Evolutionary conservation across 1,140 invertebrate species (phyloP), one percentile per base, ranked within the genome.

Genomic region (Drosophila santomea): DNA sequence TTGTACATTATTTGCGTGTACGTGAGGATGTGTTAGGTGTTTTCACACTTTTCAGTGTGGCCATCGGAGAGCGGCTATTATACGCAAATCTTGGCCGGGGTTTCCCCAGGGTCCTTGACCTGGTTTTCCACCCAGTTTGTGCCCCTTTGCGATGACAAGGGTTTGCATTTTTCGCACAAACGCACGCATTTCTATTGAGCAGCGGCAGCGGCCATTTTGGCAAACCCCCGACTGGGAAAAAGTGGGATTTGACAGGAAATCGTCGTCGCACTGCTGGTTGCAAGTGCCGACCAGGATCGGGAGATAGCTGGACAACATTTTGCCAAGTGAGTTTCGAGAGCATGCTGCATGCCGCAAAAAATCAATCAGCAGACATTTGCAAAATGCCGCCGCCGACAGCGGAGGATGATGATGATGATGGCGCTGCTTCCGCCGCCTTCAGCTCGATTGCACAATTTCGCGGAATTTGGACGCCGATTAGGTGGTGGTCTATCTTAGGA

Each of bases 311-410:
- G 55, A 4, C 14, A 12, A 14, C 4, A 35, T 5, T 4, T n/a
- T 2, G 25, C 47, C 44, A 43, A 23, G 15, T 2, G 14, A 63
- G 25, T 14, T 59, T 23, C 25, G 23, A 35, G 38, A 36, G 59
- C 59, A 56, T 35, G 23, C 39, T 75, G 72, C 82, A 88, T 63
- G 78, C 73, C 73, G 54, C 41, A 86, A 86, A 79, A 81, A 86
- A 86, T 86, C 83, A 86, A 86, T 86, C 79, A 76, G 63, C 83
- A 83, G 83, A 86, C 83, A 88, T 86, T 89, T 86, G 83, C 84
- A 86, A 85, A 86, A 88, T 74, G 78, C 68, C 59, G 68, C 32
- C 62, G 64, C 44, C 36, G 72, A 41, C 36, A 8, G 32, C 32
- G 32, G 32, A 32, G 32, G 32, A 32, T 32, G 32, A 32, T 45